Conservation (phyloP, 2,888 invertebrate genomes). For the Agriopis marginaria region DNA sequence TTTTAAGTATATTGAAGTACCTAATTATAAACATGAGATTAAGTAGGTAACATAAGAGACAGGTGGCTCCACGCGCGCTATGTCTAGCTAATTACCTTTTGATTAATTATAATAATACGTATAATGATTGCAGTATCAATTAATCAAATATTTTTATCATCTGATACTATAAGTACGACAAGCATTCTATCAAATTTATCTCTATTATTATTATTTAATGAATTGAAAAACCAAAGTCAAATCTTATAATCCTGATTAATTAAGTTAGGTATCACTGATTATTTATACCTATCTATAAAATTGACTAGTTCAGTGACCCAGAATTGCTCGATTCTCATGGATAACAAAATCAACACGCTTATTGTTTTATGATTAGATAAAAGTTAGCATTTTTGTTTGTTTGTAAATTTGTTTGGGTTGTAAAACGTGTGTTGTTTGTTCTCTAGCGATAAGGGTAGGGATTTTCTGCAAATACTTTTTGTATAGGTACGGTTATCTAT, state of each 20-base stretch:
- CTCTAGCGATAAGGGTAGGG: background rate
- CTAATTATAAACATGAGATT: too few relatives aligned
- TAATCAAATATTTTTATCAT: background rate
- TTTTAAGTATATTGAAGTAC: too few relatives aligned
- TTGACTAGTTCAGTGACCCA: conserved; percentile 48
- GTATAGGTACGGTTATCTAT: too few relatives aligned
- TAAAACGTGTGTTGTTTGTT: background rate
- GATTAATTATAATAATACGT: conserved; percentile 4
- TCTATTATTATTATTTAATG: conserved; percentile 31
- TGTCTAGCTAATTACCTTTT: conserved; percentile 5
- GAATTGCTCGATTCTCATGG: conserved; percentile 32
- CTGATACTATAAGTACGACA: background rate
- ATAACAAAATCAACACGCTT: background rate
- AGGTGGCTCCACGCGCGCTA: conserved; percentile 3
- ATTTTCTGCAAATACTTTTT: too few relatives aligned
- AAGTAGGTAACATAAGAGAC: background rate
- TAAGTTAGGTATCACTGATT: conserved; percentile 4
- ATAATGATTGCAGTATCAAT: conserved; percentile 11
- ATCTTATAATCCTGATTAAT: conserved; percentile 22
- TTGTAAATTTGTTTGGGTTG: conserved; percentile 7
- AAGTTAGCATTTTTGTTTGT: conserved; percentile 9
- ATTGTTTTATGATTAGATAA: conserved; percentile 23
- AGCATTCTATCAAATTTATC: conserved; percentile 19
- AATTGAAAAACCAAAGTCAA: conserved; percentile 15
- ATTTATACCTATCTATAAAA: background rate